Conservation (phyloP, 2,797 vertebrate genomes). For the Diplodus puntazzo region DNA sequence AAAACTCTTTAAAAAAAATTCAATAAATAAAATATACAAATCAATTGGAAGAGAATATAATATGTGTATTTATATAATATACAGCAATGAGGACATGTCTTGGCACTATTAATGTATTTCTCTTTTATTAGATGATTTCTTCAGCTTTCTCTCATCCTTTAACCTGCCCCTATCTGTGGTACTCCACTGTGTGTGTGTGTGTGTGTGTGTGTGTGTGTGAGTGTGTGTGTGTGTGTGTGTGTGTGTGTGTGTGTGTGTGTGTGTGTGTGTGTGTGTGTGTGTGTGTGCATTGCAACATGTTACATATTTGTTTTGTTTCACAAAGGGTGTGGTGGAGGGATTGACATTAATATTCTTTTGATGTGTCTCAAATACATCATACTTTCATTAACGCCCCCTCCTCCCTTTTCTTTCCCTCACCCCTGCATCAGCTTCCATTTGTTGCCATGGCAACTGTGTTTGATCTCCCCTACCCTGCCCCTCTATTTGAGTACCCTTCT, state of each 20-base stretch:
- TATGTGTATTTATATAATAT: no score
- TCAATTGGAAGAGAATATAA: background rate
- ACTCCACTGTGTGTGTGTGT: background rate
- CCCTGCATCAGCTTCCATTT: conserved; percentile 78
- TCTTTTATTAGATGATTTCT: background rate
- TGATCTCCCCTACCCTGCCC: conserved; percentile 70
- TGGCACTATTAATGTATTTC: background rate
- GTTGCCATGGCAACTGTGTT: conserved; percentile 84
- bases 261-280: no score
- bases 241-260: no score
- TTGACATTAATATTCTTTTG: conserved; percentile 53
- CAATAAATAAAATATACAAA: background rate
- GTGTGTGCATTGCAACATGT: background rate
- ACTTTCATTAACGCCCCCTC: conserved; percentile 55
- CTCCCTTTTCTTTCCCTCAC: conserved; percentile 14
- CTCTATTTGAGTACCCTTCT: conserved; percentile 46
- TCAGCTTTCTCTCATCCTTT: background rate
- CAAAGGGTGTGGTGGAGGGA: conserved; percentile 35
- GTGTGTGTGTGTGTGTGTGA: no score
- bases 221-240: no score
- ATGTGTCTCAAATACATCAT: conserved; percentile 38
- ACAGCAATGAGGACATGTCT: background rate
- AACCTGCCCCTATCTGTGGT: background rate
- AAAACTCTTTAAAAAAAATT: no score
- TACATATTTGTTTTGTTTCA: conserved; percentile 2